phyloP scores from a whole-genome alignment of 2,888 invertebrate genomes.

The Gisinianus flammeolus region DNA sequence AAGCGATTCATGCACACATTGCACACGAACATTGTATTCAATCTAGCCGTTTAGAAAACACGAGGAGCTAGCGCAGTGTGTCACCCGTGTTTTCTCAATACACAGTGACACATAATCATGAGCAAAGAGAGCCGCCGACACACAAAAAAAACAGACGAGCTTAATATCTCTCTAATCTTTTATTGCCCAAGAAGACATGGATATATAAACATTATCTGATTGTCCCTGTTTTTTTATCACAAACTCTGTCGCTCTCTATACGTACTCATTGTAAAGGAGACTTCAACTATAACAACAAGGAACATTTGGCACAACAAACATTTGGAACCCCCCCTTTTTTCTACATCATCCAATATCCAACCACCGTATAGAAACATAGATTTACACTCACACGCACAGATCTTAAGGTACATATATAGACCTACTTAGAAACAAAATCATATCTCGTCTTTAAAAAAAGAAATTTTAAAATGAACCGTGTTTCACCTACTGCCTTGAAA shows the following conservation, averaged over 20 bases:
- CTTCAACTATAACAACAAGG: background rate
- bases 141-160: constrained; percentile 47
- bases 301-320: constrained; percentile 14
- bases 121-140: constrained; percentile 43
- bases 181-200: constrained; percentile 47
- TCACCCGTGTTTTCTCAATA: constrained; percentile 20
- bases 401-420: background rate
- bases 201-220: constrained; percentile 45
- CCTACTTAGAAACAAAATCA: background rate
- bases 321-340: constrained; percentile 3
- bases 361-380: background rate
- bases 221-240: constrained; percentile 42
- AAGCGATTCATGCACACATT: background rate
- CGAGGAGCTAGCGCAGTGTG: background rate
- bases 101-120: constrained; percentile 21
- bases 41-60: background rate
- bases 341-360: constrained; percentile 1
- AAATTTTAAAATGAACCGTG: background rate
- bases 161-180: constrained; percentile 46
- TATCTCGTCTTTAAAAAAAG: background rate
- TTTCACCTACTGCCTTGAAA: background rate
- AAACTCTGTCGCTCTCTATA: constrained; percentile 3
- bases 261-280: constrained; percentile 18
- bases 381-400: constrained; percentile 9
- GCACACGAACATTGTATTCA: background rate